Evolutionary conservation across 2,888 invertebrate genomes (phyloP).

Genomic region (Eristalinus aeneus): DNA sequence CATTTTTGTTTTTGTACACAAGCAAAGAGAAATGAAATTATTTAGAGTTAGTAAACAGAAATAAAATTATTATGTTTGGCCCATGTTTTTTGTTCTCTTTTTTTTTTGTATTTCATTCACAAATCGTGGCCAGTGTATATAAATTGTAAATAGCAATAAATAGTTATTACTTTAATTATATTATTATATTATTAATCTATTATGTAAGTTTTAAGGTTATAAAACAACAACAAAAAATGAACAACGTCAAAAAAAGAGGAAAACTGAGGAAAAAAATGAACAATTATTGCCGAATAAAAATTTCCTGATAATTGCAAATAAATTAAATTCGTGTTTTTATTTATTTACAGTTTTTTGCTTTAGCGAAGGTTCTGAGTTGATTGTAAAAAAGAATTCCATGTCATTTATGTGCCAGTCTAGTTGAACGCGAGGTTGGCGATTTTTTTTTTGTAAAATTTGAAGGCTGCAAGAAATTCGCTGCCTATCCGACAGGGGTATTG

Average conservation of each 20-base stretch:
- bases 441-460: no score
- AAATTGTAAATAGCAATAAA: slow-evolving; percentile 70
- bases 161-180: slow-evolving; percentile 71
- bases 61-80: slow-evolving; percentile 45
- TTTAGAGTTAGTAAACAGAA: neutral
- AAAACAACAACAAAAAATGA: slow-evolving; percentile 53
- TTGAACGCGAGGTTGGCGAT: no score
- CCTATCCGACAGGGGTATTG: no score
- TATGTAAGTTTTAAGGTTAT: slow-evolving; percentile 69
- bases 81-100: slow-evolving; percentile 26
- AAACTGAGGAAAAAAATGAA: slow-evolving; percentile 47
- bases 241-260: slow-evolving; percentile 33
- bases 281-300: slow-evolving; percentile 69
- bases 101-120: slow-evolving; percentile 35
- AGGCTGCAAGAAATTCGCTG: no score
- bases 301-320: slow-evolving; percentile 70
- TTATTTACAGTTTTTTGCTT: neutral
- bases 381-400: no score
- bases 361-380: no score
- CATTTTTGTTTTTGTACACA: neutral
- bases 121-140: slow-evolving; percentile 70
- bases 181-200: slow-evolving; percentile 69
- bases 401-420: no score
- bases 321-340: slow-evolving; percentile 45
- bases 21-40: neutral